Evolutionary conservation across 2,888 invertebrate genomes (phyloP), one percentile per base, ranked within the genome.

Genomic region (Pediacus dermestoides): DNA sequence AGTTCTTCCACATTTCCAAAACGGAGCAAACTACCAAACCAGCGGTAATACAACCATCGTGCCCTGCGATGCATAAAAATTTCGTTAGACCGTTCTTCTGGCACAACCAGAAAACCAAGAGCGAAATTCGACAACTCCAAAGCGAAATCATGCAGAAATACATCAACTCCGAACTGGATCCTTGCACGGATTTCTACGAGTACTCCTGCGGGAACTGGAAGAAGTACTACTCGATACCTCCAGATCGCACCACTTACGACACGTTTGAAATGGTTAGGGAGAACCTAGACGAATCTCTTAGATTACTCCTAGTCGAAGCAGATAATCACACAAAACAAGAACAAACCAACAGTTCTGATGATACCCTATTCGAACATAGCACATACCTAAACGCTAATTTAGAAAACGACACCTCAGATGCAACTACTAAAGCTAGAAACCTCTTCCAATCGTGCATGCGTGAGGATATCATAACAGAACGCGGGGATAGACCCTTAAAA

Each of bases 201-300:
- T 91, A 82, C 56, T 85, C 90, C 1, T 91, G 85, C 63, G 91
- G 91, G 1, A 88, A 88, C 56, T 92, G 91, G 91, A 80, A 83
- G 16, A 77, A 80, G 33, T 73, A 81, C 25, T 88, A 92, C 68
- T 86, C 88, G 0, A 88, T 93, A 57, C 93, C 93, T 2, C 82
- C 87, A 33, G 92, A 92, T 58, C 87, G 89, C 68, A 83, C 88
- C 3, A 83, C 85, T 2, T 92, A 87, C 66, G 91, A 91, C 55
- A 92, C 89, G 0, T 93, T 93, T 64, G 90, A 90, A 71, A 87
- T 88, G 76, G 71, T 93, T 3, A 75, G 89, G 52, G 88, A 91
- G 70, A 87, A 86, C 53, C 69, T 88, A 30, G 85, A 88, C 60
- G 61, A 74, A 1, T 80, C 84, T 1, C 66, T 88, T 26, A 78